These are phyloP conservation scores for Erebia epiphron DNA, from an alignment of 2,888 invertebrate genomes.

Conservation along the genomic window DNA sequence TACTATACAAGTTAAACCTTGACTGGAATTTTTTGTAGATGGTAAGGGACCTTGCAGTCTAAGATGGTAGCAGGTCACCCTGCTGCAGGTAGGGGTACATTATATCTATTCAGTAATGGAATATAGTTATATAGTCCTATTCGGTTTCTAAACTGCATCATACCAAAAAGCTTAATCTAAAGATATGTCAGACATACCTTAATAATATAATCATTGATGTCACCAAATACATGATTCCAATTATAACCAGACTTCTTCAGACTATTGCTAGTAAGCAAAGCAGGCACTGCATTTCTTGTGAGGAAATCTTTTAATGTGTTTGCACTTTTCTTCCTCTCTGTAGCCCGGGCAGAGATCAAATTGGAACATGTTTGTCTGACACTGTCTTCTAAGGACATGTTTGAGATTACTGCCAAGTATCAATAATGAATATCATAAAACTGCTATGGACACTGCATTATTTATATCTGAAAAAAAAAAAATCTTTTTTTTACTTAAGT, in stretches of 20 bases:
- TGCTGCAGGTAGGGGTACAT: too few species aligned
- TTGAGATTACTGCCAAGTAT: conserved; percentile 1
- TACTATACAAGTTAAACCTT: too few species aligned
- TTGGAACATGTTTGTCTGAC: conserved; percentile 62
- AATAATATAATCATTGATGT: conserved; percentile 69
- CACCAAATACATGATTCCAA: conserved; percentile 74
- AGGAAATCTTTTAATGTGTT: conserved; percentile 70
- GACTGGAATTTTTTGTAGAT: too few species aligned
- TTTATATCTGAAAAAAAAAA: background rate
- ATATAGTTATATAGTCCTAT: too few species aligned
- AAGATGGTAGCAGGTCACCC: too few species aligned
- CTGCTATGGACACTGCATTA: background rate
- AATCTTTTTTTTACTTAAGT: too few species aligned
- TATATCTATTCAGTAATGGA: too few species aligned
- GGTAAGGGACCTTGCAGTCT: too few species aligned
- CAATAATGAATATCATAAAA: background rate
- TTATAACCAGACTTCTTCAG: conserved; percentile 60
- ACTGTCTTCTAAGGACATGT: conserved; percentile 67
- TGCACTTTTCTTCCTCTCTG: conserved; percentile 75
- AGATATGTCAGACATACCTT: conserved; percentile 53
- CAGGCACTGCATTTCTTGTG: conserved; percentile 64
- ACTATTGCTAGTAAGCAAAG: conserved; percentile 65
- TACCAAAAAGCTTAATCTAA: too few species aligned
- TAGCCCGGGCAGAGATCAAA: conserved; percentile 64
- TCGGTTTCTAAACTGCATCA: too few species aligned